Percentiles rank a stretch among this genome's conserved stretches.
Evolutionary conservation across 2,888 invertebrate species (phyloP).

Genomic region (Neria commutata): DNA sequence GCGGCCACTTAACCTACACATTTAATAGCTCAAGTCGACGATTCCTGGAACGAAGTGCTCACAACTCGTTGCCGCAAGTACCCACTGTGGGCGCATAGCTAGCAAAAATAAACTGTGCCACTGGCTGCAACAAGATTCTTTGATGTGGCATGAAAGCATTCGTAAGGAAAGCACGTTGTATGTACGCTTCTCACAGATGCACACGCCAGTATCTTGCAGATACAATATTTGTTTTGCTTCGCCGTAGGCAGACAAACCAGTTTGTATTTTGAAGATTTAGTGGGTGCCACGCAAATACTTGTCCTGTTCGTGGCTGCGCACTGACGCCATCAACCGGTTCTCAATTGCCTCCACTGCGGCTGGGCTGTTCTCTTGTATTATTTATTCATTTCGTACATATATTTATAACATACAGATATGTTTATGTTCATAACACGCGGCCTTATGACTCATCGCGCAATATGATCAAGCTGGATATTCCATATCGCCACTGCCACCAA

Average conservation of each 20-base stretch:
- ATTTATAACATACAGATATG: background rate
- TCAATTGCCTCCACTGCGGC: constrained; percentile 8
- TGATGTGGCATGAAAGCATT: too few relatives aligned
- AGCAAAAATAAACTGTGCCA: background rate
- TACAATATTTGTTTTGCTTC: background rate
- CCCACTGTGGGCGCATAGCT: background rate
- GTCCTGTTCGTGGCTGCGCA: constrained; percentile 4
- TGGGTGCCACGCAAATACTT: background rate
- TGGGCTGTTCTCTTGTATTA: background rate
- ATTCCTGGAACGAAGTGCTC: background rate
- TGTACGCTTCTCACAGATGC: background rate
- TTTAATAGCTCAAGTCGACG: background rate
- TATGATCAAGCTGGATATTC: too few relatives aligned
- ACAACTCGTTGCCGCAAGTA: too few relatives aligned
- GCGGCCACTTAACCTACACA: background rate
- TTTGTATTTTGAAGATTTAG: background rate
- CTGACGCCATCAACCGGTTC: constrained; percentile 55
- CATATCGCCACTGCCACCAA: background rate
- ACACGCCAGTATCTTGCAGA: background rate
- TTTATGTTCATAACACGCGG: constrained; percentile 5
- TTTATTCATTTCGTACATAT: background rate
- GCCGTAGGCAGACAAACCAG: background rate
- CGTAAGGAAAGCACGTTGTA: too few relatives aligned
- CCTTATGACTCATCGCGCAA: constrained; percentile 3
- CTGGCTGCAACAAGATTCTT: too few relatives aligned